A percentile compares a stretch with the other conserved stretches of the same genome.
These are phyloP conservation scores for Asteroscopus sphinx DNA, from an alignment of 2,888 invertebrate genomes.

Conservation along the genomic window DNA sequence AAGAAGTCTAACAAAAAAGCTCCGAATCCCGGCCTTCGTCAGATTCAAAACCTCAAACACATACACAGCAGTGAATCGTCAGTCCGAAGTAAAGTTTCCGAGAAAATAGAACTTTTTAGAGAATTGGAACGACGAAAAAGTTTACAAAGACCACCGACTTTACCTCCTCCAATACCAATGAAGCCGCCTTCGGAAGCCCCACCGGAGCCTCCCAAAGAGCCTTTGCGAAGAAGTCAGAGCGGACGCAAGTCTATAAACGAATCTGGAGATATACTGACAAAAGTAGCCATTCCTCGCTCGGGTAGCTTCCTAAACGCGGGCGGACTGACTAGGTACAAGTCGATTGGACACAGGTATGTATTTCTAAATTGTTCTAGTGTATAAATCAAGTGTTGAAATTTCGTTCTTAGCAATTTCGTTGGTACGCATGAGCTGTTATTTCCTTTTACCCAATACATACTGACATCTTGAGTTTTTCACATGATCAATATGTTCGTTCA, in stretches of 20 bases:
- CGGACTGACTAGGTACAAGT: constrained; percentile 93
- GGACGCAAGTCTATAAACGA: constrained; percentile 87
- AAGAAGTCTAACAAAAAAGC: constrained; percentile 80
- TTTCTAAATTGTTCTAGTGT: constrained; percentile 61
- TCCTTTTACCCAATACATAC: constrained; percentile 68
- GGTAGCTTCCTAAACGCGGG: constrained; percentile 96
- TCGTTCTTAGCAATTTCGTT: constrained; percentile 63
- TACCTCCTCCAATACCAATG: constrained; percentile 85
- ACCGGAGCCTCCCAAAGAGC: constrained; percentile 75
- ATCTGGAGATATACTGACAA: constrained; percentile 95
- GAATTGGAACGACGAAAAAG: constrained; percentile 84
- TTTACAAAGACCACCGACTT: constrained; percentile 83
- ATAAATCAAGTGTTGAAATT: constrained; percentile 62
- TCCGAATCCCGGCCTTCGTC: constrained; percentile 62
- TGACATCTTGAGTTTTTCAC: constrained; percentile 69
- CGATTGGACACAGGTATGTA: constrained; percentile 91
- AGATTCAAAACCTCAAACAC: constrained; percentile 63
- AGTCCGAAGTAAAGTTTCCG: constrained; percentile 86
- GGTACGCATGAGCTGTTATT: constrained; percentile 68
- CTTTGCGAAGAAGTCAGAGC: constrained; percentile 84
- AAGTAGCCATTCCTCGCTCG: constrained; percentile 95
- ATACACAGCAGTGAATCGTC: constrained; percentile 81
- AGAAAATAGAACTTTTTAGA: constrained; percentile 86
- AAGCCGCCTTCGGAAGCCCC: constrained; percentile 75
- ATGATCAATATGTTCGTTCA: constrained; percentile 67